Percentiles rank a stretch among this genome's conserved stretches.
These are phyloP conservation scores for Caloenas nicobarica DNA, from an alignment of 2,113 vertebrate species.

Conservation along the genomic window DNA sequence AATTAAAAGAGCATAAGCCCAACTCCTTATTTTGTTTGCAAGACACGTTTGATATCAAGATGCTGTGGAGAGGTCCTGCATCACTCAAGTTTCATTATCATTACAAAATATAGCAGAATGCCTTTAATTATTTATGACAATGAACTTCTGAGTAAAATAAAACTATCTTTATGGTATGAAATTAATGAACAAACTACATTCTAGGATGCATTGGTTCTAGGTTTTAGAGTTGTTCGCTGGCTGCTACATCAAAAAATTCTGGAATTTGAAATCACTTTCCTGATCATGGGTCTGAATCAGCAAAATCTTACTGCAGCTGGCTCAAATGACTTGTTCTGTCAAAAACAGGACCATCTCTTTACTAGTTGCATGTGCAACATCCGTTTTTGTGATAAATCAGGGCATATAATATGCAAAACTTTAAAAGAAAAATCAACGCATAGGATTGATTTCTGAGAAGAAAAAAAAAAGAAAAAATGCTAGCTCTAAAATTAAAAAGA, in stretches of 20 bases:
- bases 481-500: neutral
- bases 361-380: neutral
- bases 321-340: neutral
- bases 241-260: conserved; percentile 31
- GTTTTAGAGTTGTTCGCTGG: conserved; percentile 24
- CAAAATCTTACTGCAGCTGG: conserved; percentile 29
- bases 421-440: conserved; percentile 4
- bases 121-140: too few species aligned
- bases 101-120: conserved; percentile 33
- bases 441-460: neutral
- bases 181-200: conserved; percentile 47
- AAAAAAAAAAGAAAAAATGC: neutral
- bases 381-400: neutral
- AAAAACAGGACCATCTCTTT: neutral
- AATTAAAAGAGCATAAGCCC: neutral
- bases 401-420: neutral
- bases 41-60: conserved; percentile 10
- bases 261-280: conserved; percentile 14
- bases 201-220: neutral
- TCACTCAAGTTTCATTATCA: conserved; percentile 48
- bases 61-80: neutral
- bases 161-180: conserved; percentile 37
- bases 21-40: conserved; percentile 7
- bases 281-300: conserved; percentile 23
- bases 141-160: too few species aligned